Evolutionary conservation across 2,797 vertebrate species (phyloP), one percentile per base, ranked within the genome.

Genomic region (Nyctalus aviator): DNA sequence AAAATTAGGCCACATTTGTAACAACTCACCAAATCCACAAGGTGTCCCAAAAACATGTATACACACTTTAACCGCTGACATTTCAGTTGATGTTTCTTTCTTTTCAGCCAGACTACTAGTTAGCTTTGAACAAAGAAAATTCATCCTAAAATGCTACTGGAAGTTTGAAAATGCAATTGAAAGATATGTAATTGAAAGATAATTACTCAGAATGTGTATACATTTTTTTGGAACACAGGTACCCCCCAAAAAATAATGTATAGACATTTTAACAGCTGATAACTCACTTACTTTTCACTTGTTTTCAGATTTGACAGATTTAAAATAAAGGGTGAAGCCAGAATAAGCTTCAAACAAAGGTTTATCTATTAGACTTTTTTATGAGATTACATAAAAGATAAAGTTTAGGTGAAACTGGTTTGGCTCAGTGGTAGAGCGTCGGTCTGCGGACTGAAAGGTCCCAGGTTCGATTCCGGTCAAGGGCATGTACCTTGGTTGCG

Each of bases 1-100:
- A 94, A 96, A 95, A 96, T 71, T n/a, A 57, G 25, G 8, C 27
- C 41, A 82, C 15, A 69, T 81, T 41, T 85, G 4, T n/a, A 92
- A 44, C 30, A 83, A 94, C 0, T 90, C 37, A 83, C 18, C 23
- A 91, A 88, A 85, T 84, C 30, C 7, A 64, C 62, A 64, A 30
- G 30, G 30, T 64, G 30, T 64, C 62, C 62, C 62, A n/a, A 64
- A 64, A 64, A 64, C 62, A 64, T 64, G 62, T n/a, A n/a, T n/a
- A 64, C 30, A 64, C 30, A n/a, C 62, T 64, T 64, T 64, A 64
- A 64, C 30, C 5, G 2, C 27, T 62, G 27, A 62, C 59, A 62
- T 4, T 6, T 64, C 62, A n/a, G 17, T 4, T 64, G 62, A n/a
- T 64, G 30, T 64, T 64, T 64, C 62, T 64, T 64, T n/a, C 62